A percentile compares a stretch with the other conserved stretches of the same genome.
phyloP scores from a whole-genome alignment of 2,113 vertebrate species.

The Lipophrys pholis region DNA sequence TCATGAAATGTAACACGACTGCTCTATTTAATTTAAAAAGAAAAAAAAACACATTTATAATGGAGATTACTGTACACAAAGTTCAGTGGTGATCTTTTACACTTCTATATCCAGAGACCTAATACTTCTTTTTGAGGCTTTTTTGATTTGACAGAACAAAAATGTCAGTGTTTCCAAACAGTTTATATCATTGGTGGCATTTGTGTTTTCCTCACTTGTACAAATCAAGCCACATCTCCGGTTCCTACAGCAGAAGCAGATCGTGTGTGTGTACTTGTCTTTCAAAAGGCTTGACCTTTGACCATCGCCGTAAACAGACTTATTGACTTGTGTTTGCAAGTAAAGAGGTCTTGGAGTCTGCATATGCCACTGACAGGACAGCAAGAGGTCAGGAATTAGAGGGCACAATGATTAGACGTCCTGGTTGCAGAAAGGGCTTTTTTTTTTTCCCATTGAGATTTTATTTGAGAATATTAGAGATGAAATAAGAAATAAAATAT shows the following conservation, averaged over 20 bases:
- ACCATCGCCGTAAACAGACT: conserved; percentile 65
- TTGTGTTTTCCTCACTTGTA: conserved; percentile 19
- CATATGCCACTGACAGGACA: conserved; percentile 31
- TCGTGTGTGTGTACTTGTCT: conserved; percentile 44
- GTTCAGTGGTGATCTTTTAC: too few relatives aligned
- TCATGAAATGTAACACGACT: too few relatives aligned
- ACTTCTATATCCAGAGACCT: too few relatives aligned
- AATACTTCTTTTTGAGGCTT: too few relatives aligned
- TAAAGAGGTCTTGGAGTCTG: conserved; percentile 29
- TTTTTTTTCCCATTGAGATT: too few relatives aligned
- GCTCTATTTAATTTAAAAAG: too few relatives aligned
- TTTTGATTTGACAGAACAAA: background rate
- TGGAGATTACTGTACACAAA: too few relatives aligned
- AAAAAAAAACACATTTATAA: too few relatives aligned
- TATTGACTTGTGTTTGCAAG: conserved; percentile 57
- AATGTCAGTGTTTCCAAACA: too few relatives aligned
- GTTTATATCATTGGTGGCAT: conserved; percentile 36
- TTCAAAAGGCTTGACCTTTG: conserved; percentile 66
- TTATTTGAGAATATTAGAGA: too few relatives aligned
- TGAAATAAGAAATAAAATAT: too few relatives aligned
- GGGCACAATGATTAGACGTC: background rate
- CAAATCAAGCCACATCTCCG: conserved; percentile 30
- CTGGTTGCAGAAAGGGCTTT: background rate
- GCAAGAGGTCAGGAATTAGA: conserved; percentile 37
- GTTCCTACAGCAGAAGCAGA: conserved; percentile 31